These are phyloP conservation scores for Flabesymbios commensalis DNA, from an alignment of 2,888 invertebrate species.

Conservation along the genomic window DNA sequence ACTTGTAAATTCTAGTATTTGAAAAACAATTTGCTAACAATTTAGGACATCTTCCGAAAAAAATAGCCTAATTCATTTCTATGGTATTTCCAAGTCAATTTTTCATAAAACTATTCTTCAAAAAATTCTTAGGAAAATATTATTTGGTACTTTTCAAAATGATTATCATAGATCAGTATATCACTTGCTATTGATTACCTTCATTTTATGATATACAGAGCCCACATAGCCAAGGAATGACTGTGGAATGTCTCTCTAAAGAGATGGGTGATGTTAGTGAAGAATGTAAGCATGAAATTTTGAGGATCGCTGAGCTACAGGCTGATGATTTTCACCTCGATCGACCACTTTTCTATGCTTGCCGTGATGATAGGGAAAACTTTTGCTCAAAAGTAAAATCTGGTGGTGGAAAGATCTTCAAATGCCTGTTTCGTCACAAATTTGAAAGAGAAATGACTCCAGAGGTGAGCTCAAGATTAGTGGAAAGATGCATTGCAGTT, in stretches of 20 bases:
- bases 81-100: too few relatives aligned
- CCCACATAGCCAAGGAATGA: conserved; percentile 75
- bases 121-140: too few relatives aligned
- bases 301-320: conserved; percentile 85
- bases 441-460: conserved; percentile 70
- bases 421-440: conserved; percentile 85
- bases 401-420: conserved; percentile 82
- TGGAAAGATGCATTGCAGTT: too few relatives aligned
- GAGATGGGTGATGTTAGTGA: conserved; percentile 66
- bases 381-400: conserved; percentile 75
- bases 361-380: conserved; percentile 77
- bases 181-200: too few relatives aligned
- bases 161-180: too few relatives aligned
- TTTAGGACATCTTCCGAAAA: too few relatives aligned
- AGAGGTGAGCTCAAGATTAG: conserved; percentile 50
- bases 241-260: conserved; percentile 81
- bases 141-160: too few relatives aligned
- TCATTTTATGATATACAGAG: conserved; percentile 43
- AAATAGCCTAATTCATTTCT: too few relatives aligned
- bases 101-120: too few relatives aligned
- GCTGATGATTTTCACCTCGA: conserved; percentile 86
- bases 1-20: too few relatives aligned
- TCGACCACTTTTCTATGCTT: conserved; percentile 85
- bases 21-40: too few relatives aligned
- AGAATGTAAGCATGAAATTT: conserved; percentile 78